Base-by-base conservation (phyloP, 1,140 invertebrate species). In the Melitaea cinxia region DNA sequence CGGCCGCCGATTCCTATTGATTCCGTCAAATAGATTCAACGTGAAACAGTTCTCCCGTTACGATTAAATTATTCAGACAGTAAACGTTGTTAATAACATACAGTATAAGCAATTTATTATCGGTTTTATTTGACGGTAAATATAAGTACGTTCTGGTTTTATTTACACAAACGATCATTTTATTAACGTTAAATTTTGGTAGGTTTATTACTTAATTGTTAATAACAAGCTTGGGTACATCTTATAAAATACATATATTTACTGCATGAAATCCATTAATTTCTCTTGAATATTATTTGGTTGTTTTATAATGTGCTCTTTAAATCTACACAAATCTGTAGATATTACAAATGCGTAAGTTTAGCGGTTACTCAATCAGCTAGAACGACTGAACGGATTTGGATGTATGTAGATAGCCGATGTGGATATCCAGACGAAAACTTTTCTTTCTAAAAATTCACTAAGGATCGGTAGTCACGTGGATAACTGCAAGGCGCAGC, bases 81-180 rank as follows among this genome's bases (percentile, higher is more conserved):
- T 45, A 57, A 57, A 57, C 54, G 33, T 26, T 42, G 35, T 42
- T 57, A 57, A 57, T 57, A 57, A 42, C 19, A 28, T 42, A 42
- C 54, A 57, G 45, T 57, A 57, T 17, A 49, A 49, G 42, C 56
- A 47, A 58, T 58, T 58, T 49, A 47, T 58, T 45, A 49, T 26
- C 42, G 26, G 33, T 33, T n/a, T n/a, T n/a, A 24, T 30, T 47
- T 23, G 14, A 37, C 56, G 42, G 21, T 49, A 58, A 58, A 58
- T 58, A 58, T 58, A 47, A 23, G 42, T 58, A 28, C 21, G 30
- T 14, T 58, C 17, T 10, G 24, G 26, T 42, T 47, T 49, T 30
- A 58, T 49, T 58, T 58, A 58, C 49, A 23, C 26, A 56, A 42
- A 35, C 54, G 21, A 56, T 26, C 39, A 58, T 58, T 49, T 58